Conservation (phyloP, 2,888 invertebrate genomes). For the Spodoptera littoralis region DNA sequence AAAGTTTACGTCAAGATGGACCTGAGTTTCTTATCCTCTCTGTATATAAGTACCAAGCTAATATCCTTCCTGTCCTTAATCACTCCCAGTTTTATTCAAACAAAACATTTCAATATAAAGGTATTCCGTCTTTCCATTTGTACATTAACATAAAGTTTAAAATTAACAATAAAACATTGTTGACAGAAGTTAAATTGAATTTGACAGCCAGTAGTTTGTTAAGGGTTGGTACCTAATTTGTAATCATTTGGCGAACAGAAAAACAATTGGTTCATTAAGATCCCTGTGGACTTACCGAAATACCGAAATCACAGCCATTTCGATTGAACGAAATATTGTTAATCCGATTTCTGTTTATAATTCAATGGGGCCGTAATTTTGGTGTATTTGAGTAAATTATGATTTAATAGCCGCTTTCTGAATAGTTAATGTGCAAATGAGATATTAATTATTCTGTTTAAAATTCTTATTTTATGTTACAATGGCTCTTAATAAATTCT, state of each 20-base stretch:
- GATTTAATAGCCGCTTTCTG: conserved; percentile 2
- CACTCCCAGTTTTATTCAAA: too few species aligned
- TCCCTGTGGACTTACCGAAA: conserved; percentile 38
- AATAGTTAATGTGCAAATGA: background rate
- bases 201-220: conserved; percentile 38
- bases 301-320: conserved; percentile 25
- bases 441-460: background rate
- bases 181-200: conserved; percentile 50
- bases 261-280: conserved; percentile 56
- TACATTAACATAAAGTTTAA: conserved; percentile 1
- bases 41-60: too few species aligned
- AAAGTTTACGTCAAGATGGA: too few species aligned
- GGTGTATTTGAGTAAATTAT: conserved; percentile 22
- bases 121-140: background rate
- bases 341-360: conserved; percentile 31
- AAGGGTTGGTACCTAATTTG: conserved; percentile 44
- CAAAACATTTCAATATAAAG: too few species aligned
- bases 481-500: too few species aligned
- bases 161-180: conserved; percentile 30
- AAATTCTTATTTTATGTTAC: background rate
- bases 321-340: conserved; percentile 44
- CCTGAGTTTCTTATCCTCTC: too few species aligned
- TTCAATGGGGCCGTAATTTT: conserved; percentile 18
- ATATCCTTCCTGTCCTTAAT: too few species aligned
- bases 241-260: conserved; percentile 48